A percentile compares a stretch with the other conserved stretches of the same genome.
These are phyloP conservation scores for Meda fulgida DNA, from an alignment of 2,797 vertebrate species.

Conservation along the genomic window DNA sequence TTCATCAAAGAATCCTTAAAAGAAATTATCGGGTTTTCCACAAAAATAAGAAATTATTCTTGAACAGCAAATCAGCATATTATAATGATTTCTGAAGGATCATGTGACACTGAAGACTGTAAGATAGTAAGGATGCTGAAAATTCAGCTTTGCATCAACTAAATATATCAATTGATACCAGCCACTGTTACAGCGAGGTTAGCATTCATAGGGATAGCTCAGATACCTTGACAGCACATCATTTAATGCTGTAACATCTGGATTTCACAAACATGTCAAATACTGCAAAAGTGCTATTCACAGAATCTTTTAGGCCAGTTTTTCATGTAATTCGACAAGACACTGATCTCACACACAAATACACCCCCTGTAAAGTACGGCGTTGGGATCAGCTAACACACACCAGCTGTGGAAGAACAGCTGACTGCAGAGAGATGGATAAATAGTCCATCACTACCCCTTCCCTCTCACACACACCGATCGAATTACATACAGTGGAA, in stretches of 20 bases:
- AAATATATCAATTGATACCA: not conserved
- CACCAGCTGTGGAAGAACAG: slow-evolving; percentile 64
- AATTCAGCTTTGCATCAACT: not conserved
- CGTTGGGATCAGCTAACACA: slow-evolving; percentile 54
- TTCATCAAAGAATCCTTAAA: not conserved
- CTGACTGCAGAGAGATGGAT: slow-evolving; percentile 51
- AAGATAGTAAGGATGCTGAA: not conserved
- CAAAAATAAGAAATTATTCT: not conserved
- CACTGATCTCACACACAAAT: slow-evolving; percentile 10
- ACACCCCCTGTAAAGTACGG: slow-evolving; percentile 22
- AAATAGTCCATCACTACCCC: not conserved
- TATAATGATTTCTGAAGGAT: not conserved
- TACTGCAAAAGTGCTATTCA: not conserved
- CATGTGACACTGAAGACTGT: not conserved
- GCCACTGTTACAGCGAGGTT: not conserved
- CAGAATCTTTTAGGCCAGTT: slow-evolving; percentile 27
- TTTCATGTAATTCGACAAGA: slow-evolving; percentile 30
- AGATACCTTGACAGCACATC: not conserved
- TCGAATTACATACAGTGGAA: slow-evolving; percentile 63
- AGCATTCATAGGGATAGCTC: not conserved
- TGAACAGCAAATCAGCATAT: not conserved
- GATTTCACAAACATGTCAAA: not conserved
- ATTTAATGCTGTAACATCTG: slow-evolving; percentile 4
- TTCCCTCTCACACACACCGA: slow-evolving; percentile 40
- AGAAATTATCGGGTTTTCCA: not conserved